These are phyloP conservation scores for Creontiades dilutus DNA, from an alignment of 2,888 invertebrate genomes.

Conservation along the genomic window DNA sequence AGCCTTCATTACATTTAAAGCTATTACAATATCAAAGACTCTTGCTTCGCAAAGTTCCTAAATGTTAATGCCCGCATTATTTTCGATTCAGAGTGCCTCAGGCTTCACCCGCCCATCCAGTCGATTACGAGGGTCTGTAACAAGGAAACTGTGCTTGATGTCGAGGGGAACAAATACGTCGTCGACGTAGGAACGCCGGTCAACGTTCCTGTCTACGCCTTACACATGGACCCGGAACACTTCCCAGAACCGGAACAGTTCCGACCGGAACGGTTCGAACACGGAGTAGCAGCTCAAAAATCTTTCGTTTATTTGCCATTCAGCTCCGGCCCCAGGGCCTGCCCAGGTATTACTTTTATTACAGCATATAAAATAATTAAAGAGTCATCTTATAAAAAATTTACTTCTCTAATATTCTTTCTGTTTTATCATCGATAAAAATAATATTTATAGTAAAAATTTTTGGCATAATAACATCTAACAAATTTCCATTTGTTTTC, in stretches of 20 bases:
- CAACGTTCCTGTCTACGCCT: constrained; percentile 71
- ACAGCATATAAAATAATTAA: too few relatives aligned
- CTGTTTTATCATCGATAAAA: too few relatives aligned
- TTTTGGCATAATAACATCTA: too few relatives aligned
- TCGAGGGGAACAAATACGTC: constrained; percentile 57
- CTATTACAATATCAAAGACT: too few relatives aligned
- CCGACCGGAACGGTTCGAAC: constrained; percentile 71
- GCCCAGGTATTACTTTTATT: constrained; percentile 63
- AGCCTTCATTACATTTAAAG: too few relatives aligned
- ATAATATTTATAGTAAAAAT: too few relatives aligned
- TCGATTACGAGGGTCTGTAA: constrained; percentile 72
- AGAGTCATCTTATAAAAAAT: too few relatives aligned
- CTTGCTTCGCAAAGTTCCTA: too few relatives aligned
- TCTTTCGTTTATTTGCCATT: constrained; percentile 70
- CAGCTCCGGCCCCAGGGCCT: constrained; percentile 69
- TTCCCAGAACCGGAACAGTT: constrained; percentile 69
- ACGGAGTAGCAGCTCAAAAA: background rate
- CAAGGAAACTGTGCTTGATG: constrained; percentile 44
- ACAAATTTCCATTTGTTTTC: too few relatives aligned
- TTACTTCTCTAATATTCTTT: too few relatives aligned
- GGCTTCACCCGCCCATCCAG: constrained; percentile 71
- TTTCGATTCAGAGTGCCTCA: constrained; percentile 64
- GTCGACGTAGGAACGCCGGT: constrained; percentile 72
- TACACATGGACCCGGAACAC: constrained; percentile 71
- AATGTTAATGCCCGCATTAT: background rate